These are phyloP conservation scores for Gymnogyps californianus DNA, from an alignment of 2,113 vertebrate genomes.

Conservation along the genomic window DNA sequence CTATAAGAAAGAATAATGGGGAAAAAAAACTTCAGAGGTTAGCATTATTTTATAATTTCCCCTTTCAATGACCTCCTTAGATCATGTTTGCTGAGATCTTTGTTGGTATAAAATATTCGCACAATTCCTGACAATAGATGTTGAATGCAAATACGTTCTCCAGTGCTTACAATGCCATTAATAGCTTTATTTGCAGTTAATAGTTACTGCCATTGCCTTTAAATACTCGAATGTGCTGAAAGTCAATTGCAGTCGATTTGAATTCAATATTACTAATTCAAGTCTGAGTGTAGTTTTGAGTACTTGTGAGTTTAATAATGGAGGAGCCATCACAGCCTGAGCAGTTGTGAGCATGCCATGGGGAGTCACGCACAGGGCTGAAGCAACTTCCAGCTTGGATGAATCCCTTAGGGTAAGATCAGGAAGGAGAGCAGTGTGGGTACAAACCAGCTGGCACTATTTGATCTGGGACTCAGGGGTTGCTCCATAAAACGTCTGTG, in stretches of 20 bases:
- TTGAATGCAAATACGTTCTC: neutral
- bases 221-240: neutral
- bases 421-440: neutral
- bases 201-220: neutral
- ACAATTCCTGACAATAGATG: neutral
- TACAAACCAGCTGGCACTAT: neutral
- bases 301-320: neutral
- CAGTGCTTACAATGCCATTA: neutral
- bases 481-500: neutral
- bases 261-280: neutral
- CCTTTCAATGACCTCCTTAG: neutral
- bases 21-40: neutral
- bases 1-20: neutral
- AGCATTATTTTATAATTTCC: neutral
- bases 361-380: fast-evolving
- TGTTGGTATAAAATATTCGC: neutral
- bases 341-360: neutral
- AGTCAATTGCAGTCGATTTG: neutral
- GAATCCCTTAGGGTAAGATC: neutral
- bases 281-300: neutral
- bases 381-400: neutral
- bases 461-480: neutral
- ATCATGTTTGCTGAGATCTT: neutral
- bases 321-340: neutral
- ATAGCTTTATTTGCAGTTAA: slow-evolving; percentile 5